Evolutionary conservation across 2,113 vertebrate species (phyloP), one percentile per base, ranked within the genome.

Genomic region (Alligator mississippiensis): DNA sequence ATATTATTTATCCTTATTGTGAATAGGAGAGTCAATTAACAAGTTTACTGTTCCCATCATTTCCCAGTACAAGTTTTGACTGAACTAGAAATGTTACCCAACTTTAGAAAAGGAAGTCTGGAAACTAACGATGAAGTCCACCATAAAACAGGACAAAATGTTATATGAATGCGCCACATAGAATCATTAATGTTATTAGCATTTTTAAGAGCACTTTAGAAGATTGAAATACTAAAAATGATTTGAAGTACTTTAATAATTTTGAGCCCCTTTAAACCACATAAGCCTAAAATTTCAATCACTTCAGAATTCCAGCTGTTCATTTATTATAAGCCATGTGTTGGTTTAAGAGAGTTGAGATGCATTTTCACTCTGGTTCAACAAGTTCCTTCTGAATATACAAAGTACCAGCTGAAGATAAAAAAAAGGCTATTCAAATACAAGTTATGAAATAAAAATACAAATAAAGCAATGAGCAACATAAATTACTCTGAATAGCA

Each of bases 181-280:
- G 66, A 84, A 57, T 68, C 75, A 22, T 63, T 94, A 87, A 18
- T 25, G 78, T 80, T 90, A 82, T 9, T 63, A 84, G 66, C 90
- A n/a, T 92, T 47, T 85, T 87, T 84, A 90, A 91, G 30, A 89
- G 74, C 62, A 59, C 83, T 96, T 95, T 82, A 70, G 66, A 93
- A 88, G 82, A 92, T 5, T 91, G 80, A 94, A 94, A 80, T 89
- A 60, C 11, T 85, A 57, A 76, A 77, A 95, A 93, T 87, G 74
- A 90, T 77, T 55, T 85, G 86, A 93, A 90, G 55, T 88, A 64
- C 28, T 88, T 76, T 95, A 28, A 88, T 81, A 89, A 93, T 91
- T 95, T 94, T 61, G 90, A 87, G 82, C 88, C 80, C 77, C 7
- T 91, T 57, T 83, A 2, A 76, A 64, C 4, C 77, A 22, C 27